A percentile compares a stretch with the other conserved stretches of the same genome.
phyloP scores from a whole-genome alignment of 2,113 vertebrate genomes.

The Alethe castanea region DNA sequence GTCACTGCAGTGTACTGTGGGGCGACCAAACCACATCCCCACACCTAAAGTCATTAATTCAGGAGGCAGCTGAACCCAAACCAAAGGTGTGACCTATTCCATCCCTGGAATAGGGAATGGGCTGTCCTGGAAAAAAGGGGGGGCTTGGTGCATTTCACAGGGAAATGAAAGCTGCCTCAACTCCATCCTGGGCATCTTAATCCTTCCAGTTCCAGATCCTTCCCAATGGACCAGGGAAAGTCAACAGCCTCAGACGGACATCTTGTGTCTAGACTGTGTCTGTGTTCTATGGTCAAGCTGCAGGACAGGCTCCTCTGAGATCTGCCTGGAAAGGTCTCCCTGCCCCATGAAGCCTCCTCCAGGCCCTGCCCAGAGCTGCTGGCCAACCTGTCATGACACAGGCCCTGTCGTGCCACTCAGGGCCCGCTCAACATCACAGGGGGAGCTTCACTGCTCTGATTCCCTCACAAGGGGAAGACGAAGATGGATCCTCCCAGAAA shows the following conservation, averaged over 20 bases:
- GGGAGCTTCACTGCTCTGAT: neutral
- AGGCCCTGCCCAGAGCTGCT: neutral
- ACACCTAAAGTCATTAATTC: neutral
- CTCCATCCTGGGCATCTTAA: neutral
- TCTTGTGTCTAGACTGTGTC: neutral
- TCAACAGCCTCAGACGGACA: neutral
- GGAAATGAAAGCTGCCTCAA: neutral
- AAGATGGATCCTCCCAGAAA: neutral
- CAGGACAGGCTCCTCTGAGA: neutral
- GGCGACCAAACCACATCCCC: neutral
- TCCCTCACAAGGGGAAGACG: neutral
- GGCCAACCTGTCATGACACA: rapidly evolving
- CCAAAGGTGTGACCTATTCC: neutral
- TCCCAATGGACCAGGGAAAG: neutral
- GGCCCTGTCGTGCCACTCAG: rapidly evolving
- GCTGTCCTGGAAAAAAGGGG: neutral
- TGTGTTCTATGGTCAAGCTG: neutral
- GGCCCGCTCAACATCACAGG: neutral
- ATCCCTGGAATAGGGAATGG: neutral
- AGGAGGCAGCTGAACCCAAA: neutral
- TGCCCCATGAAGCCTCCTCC: neutral
- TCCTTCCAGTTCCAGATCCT: neutral
- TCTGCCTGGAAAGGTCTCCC: neutral
- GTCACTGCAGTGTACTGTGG: neutral
- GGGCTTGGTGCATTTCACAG: neutral